These are phyloP conservation scores for Brachionus angularis DNA, from an alignment of 1,140 invertebrate species.

Conservation along the genomic window DNA sequence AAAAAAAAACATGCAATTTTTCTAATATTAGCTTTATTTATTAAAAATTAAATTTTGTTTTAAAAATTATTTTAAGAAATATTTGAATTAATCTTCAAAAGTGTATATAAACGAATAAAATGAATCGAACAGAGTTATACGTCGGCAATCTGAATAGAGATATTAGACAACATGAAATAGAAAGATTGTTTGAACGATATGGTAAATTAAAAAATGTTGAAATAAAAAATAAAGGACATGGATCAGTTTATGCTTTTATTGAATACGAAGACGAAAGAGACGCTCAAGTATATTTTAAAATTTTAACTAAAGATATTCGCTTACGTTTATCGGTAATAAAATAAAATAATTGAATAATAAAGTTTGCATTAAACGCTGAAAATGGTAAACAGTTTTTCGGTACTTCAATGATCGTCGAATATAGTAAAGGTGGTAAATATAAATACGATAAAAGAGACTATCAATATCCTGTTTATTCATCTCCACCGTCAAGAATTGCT, in stretches of 20 bases:
- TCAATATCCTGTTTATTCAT: too few relatives aligned
- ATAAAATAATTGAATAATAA: too few relatives aligned
- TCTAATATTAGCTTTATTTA: too few relatives aligned
- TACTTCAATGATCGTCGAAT: constrained; percentile 31
- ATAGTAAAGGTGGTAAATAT: constrained; percentile 33
- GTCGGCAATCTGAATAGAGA: constrained; percentile 41
- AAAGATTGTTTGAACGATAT: constrained; percentile 17
- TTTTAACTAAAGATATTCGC: not conserved
- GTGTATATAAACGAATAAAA: too few relatives aligned
- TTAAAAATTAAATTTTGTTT: too few relatives aligned
- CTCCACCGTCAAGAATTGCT: too few relatives aligned
- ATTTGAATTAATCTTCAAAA: too few relatives aligned
- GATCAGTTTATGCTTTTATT: constrained; percentile 81
- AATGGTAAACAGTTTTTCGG: constrained; percentile 34
- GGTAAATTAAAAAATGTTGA: constrained; percentile 19
- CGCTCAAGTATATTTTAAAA: constrained; percentile 69
- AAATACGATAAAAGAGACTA: too few relatives aligned
- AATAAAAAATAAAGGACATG: constrained; percentile 22
- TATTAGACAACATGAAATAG: constrained; percentile 34
- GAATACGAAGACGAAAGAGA: constrained; percentile 91
- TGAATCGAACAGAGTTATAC: constrained; percentile 27
- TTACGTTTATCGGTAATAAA: constrained; percentile 25
- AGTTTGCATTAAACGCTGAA: constrained; percentile 35
- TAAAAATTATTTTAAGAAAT: too few relatives aligned
- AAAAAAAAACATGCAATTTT: too few relatives aligned